Conservation (phyloP, 2,888 invertebrate genomes). For the Ditula angustiorana region DNA sequence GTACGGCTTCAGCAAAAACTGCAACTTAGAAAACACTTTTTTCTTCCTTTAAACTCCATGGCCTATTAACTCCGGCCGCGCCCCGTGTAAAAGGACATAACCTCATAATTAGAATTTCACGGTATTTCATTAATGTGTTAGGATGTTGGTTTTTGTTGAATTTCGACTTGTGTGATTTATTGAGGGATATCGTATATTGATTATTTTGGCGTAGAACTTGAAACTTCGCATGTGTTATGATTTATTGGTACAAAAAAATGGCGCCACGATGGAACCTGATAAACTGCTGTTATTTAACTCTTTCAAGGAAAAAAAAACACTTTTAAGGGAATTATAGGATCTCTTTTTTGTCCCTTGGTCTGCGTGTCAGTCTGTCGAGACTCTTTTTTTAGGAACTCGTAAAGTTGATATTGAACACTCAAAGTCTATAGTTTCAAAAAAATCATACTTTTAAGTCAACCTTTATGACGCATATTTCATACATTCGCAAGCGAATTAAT, state of each 20-base stretch:
- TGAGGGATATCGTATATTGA: neutral
- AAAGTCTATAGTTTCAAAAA: too few species aligned
- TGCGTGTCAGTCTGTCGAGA: too few species aligned
- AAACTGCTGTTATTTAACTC: too few species aligned
- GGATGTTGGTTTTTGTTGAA: conserved; percentile 19
- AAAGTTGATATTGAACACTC: too few species aligned
- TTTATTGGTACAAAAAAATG: neutral
- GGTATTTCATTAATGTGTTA: conserved; percentile 34
- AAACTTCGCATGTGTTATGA: conserved; percentile 13
- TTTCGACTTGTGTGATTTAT: conserved; percentile 24
- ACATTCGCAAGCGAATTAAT: too few species aligned
- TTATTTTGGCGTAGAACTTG: conserved; percentile 1
- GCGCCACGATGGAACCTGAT: neutral
- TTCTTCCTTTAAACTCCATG: neutral
- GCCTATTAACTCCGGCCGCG: conserved; percentile 13
- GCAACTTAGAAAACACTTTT: conserved; percentile 4
- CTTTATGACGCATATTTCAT: too few species aligned
- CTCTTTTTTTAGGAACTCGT: too few species aligned
- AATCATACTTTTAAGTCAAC: too few species aligned
- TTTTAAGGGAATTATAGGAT: too few species aligned
- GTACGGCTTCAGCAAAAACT: neutral
- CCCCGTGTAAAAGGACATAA: conserved; percentile 10
- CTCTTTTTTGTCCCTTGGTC: too few species aligned
- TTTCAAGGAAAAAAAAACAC: too few species aligned
- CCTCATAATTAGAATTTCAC: conserved; percentile 35